These are phyloP conservation scores for Enteromius viviparus DNA, from an alignment of 2,797 vertebrate species.

Conservation along the genomic window DNA sequence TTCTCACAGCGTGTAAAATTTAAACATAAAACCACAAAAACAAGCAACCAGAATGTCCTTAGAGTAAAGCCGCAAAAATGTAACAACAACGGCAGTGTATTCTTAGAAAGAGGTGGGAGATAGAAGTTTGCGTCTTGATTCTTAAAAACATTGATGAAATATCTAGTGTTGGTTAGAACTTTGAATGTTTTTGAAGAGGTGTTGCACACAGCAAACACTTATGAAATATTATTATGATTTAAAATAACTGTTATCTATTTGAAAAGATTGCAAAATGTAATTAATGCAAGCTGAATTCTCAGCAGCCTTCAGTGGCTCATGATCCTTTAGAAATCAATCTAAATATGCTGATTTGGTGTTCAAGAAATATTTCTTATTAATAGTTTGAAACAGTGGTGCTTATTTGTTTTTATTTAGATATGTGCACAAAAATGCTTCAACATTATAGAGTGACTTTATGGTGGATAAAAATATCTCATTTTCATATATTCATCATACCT, in stretches of 20 bases:
- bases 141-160: background rate
- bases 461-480: background rate
- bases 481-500: constrained; percentile 69
- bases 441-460: background rate
- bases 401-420: background rate
- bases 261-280: background rate
- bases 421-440: background rate
- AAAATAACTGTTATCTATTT: background rate
- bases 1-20: constrained; percentile 23
- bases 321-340: background rate
- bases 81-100: constrained; percentile 28
- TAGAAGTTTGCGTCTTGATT: background rate
- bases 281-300: background rate
- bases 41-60: constrained; percentile 29
- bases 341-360: background rate
- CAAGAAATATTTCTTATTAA: background rate
- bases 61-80: constrained; percentile 42
- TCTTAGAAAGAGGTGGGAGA: constrained; percentile 21
- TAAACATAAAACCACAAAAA: constrained; percentile 45
- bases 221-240: background rate
- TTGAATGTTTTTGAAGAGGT: background rate
- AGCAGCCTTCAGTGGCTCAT: background rate
- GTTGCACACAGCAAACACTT: background rate
- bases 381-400: too few species aligned
- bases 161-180: background rate